Evolutionary conservation across 2,888 invertebrate genomes (phyloP).

Genomic region (Mesochorus sp.): DNA sequence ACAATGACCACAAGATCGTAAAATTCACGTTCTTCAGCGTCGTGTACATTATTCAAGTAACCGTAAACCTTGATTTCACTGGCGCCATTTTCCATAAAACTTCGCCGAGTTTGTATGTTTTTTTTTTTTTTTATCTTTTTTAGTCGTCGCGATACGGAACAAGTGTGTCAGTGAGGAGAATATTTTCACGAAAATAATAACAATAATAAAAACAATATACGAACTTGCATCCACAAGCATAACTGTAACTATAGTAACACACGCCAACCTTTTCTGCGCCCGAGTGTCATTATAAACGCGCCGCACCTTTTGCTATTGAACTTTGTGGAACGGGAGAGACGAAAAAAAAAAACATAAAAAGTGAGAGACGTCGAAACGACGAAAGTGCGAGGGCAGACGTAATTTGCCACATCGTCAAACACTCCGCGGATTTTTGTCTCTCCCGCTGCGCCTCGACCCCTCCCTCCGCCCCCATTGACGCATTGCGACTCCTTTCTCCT

Average conservation of each 20-base stretch:
- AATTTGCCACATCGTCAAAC: conserved; percentile 24
- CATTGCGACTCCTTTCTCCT: conserved; percentile 35
- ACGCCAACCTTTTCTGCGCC: conserved; percentile 45
- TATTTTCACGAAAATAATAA: background rate
- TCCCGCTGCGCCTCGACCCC: too few relatives aligned
- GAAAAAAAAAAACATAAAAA: background rate
- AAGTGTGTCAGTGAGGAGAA: conserved; percentile 41
- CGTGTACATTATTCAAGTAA: too few relatives aligned
- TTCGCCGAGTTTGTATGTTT: too few relatives aligned
- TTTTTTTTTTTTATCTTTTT: too few relatives aligned
- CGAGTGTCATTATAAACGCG: conserved; percentile 18
- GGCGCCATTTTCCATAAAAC: background rate
- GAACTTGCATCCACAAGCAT: background rate
- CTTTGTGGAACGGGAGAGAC: conserved; percentile 44
- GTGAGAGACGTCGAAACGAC: background rate
- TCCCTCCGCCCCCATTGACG: conserved; percentile 27
- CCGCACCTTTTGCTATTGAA: conserved; percentile 55
- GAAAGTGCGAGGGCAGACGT: conserved; percentile 11
- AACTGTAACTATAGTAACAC: background rate
- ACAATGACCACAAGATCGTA: too few relatives aligned
- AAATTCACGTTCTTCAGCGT: too few relatives aligned
- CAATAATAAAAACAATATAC: background rate
- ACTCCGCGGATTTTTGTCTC: background rate
- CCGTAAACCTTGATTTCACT: conserved; percentile 24
- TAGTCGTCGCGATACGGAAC: background rate